Conservation (phyloP, 1,140 invertebrate species). For the Leptoteleia sp. region DNA sequence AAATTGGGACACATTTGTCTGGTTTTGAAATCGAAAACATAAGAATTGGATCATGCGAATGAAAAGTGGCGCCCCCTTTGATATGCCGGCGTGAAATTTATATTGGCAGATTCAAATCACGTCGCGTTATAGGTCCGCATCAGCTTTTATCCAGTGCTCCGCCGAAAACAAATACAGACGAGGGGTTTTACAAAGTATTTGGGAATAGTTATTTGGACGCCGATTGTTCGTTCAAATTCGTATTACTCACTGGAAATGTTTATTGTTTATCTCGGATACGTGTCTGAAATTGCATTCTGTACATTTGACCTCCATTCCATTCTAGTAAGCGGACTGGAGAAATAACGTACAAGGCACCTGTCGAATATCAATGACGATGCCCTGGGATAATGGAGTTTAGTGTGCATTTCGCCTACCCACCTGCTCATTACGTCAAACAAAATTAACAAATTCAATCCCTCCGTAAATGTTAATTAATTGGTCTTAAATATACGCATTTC, state of each 20-base stretch:
- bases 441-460: conserved; percentile 27
- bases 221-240: conserved; percentile 54
- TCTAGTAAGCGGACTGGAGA: conserved; percentile 49
- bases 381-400: conserved; percentile 50
- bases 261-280: conserved; percentile 62
- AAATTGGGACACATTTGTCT: too few relatives aligned
- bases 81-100: conserved; percentile 35
- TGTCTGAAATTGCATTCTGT: conserved; percentile 52
- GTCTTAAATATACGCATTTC: conserved; percentile 20
- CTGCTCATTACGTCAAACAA: conserved; percentile 52
- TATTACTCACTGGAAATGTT: conserved; percentile 60
- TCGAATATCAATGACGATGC: conserved; percentile 63
- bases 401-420: conserved; percentile 37
- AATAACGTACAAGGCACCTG: conserved; percentile 59
- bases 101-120: conserved; percentile 52
- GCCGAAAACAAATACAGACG: conserved; percentile 38
- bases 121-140: conserved; percentile 39
- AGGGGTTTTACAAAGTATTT: conserved; percentile 43
- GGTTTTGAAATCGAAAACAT: too few relatives aligned
- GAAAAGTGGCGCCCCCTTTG: too few relatives aligned
- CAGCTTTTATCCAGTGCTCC: conserved; percentile 22
- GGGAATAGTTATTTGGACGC: conserved; percentile 28
- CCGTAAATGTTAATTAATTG: conserved; percentile 35
- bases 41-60: too few relatives aligned
- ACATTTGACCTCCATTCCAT: conserved; percentile 55